Evolutionary conservation across 1,140 invertebrate species (phyloP).

Genomic region (Neelides sp.): DNA sequence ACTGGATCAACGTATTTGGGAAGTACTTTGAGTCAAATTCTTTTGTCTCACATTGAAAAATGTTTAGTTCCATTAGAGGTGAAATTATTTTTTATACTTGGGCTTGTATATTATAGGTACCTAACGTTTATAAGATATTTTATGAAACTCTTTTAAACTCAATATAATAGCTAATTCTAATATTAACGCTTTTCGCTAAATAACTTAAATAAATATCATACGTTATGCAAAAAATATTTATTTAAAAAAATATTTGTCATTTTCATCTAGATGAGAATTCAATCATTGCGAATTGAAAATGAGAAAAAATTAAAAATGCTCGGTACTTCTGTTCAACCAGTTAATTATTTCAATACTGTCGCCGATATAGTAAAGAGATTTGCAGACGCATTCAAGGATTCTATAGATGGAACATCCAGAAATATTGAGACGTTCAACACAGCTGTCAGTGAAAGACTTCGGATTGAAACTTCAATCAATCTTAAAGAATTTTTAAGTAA

Average conservation of each 20-base stretch:
- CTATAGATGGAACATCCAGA: slow-evolving; percentile 92
- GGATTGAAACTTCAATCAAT: slow-evolving; percentile 97
- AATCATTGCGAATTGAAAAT: slow-evolving; percentile 91
- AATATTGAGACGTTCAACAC: slow-evolving; percentile 96
- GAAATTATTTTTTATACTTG: slow-evolving; percentile 21
- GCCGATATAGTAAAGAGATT: slow-evolving; percentile 98
- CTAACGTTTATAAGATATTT: too few species aligned
- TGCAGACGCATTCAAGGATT: slow-evolving; percentile 90
- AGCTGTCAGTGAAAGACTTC: slow-evolving; percentile 95
- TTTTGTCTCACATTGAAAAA: slow-evolving; percentile 97
- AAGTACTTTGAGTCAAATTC: slow-evolving; percentile 86
- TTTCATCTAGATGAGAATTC: slow-evolving; percentile 67
- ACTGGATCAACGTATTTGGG: slow-evolving; percentile 93
- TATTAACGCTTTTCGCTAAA: slow-evolving; percentile 8
- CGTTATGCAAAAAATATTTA: neutral
- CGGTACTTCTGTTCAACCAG: slow-evolving; percentile 70
- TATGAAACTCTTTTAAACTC: neutral
- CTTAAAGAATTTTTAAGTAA: slow-evolving; percentile 82
- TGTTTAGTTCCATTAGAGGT: slow-evolving; percentile 92
- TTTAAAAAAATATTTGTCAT: slow-evolving; percentile 4
- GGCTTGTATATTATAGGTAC: too few species aligned
- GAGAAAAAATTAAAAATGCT: slow-evolving; percentile 87
- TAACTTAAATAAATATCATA: neutral
- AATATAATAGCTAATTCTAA: neutral
- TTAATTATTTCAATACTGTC: slow-evolving; percentile 76